Evolutionary conservation across 2,113 vertebrate species (phyloP).

Genomic region (Salvelinus namaycush): DNA sequence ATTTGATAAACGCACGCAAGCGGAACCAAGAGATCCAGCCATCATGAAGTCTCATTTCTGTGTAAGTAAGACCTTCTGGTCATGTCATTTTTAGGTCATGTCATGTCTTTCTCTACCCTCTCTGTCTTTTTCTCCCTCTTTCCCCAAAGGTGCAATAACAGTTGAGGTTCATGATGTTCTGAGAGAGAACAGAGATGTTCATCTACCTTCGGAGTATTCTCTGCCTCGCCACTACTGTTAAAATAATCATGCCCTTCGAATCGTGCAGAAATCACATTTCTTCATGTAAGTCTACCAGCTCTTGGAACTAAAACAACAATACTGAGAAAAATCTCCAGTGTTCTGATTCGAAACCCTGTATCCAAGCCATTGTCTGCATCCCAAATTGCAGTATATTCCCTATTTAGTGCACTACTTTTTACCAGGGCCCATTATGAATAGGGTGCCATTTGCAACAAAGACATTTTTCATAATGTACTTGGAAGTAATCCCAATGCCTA

Average conservation of each 20-base stretch:
- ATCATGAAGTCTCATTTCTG: neutral
- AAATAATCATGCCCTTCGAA: conserved; percentile 5
- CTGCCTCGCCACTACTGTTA: neutral
- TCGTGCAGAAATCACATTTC: neutral
- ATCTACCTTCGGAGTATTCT: neutral
- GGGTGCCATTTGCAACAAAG: no score
- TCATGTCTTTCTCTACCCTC: neutral
- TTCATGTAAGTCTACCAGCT: neutral
- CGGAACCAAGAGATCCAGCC: no score
- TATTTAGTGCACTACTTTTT: no score
- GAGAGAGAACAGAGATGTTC: neutral
- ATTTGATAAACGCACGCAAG: neutral
- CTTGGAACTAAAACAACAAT: neutral
- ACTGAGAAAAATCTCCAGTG: neutral
- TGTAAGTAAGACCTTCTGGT: neutral
- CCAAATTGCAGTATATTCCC: no score
- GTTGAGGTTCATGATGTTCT: no score
- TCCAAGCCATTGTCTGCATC: no score
- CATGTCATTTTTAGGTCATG: neutral
- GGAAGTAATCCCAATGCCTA: no score
- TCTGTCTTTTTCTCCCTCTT: neutral
- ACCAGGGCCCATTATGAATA: no score
- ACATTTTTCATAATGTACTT: no score
- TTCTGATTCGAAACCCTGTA: no score
- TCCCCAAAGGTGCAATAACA: neutral